These are phyloP conservation scores for Tanytarsus gracilentus DNA, from an alignment of 2,888 invertebrate genomes.

Conservation along the genomic window DNA sequence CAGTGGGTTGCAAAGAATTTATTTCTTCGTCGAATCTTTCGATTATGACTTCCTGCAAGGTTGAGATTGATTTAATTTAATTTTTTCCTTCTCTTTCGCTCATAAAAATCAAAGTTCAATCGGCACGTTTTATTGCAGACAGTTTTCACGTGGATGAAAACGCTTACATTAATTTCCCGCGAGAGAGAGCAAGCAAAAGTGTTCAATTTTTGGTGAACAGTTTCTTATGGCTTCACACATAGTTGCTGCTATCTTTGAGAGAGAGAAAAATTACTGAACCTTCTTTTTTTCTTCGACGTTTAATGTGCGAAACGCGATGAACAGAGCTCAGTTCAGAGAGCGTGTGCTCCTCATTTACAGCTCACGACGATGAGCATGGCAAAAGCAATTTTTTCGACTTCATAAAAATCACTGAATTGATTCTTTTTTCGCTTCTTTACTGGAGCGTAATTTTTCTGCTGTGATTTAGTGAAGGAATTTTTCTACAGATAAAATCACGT, in stretches of 20 bases:
- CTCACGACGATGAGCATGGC: neutral
- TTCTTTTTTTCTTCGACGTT: neutral
- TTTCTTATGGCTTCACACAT: neutral
- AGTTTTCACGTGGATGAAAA: neutral
- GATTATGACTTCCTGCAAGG: too few relatives aligned
- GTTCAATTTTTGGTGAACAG: neutral
- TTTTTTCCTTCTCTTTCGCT: too few relatives aligned
- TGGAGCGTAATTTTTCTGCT: too few relatives aligned
- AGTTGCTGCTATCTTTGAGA: neutral
- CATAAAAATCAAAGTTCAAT: too few relatives aligned
- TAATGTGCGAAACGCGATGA: conserved; percentile 8
- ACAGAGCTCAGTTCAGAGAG: too few relatives aligned
- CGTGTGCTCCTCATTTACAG: neutral
- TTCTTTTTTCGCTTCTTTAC: conserved; percentile 4
- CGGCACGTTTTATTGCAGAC: too few relatives aligned
- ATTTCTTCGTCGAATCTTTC: too few relatives aligned
- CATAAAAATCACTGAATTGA: conserved; percentile 27
- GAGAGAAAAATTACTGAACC: neutral
- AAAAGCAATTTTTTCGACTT: conserved; percentile 15
- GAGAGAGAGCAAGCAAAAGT: neutral
- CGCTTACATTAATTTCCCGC: neutral
- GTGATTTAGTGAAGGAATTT: too few relatives aligned
- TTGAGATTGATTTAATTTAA: too few relatives aligned
- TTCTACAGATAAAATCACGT: too few relatives aligned
- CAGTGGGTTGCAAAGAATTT: too few relatives aligned